These are phyloP conservation scores for Sialis fuliginosa DNA, from an alignment of 2,888 invertebrate species.

Conservation along the genomic window DNA sequence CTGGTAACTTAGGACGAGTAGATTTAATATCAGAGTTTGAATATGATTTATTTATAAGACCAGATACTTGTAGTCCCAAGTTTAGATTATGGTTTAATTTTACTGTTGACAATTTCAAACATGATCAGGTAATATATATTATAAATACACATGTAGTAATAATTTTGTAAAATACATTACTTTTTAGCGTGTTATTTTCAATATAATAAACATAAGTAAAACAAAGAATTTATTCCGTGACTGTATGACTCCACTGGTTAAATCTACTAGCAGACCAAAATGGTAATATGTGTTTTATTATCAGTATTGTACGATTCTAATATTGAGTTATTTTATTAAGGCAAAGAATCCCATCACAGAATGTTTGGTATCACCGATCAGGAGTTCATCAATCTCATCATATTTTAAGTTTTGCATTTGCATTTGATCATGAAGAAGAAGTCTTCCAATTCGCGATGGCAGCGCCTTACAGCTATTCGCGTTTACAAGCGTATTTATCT, in stretches of 20 bases:
- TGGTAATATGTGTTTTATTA: slow-evolving; percentile 41
- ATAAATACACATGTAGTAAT: not conserved
- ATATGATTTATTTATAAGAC: slow-evolving; percentile 89
- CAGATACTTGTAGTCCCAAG: slow-evolving; percentile 90
- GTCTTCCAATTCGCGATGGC: slow-evolving; percentile 88
- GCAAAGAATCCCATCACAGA: slow-evolving; percentile 60
- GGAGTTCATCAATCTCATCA: slow-evolving; percentile 77
- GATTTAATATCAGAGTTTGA: slow-evolving; percentile 87
- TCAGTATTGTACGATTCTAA: not conserved
- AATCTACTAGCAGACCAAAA: slow-evolving; percentile 74
- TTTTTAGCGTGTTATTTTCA: slow-evolving; percentile 82
- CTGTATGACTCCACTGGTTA: slow-evolving; percentile 86
- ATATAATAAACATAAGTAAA: slow-evolving; percentile 92
- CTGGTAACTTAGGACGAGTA: slow-evolving; percentile 90
- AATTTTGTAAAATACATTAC: slow-evolving; percentile 5
- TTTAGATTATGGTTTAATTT: slow-evolving; percentile 96
- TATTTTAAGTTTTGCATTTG: slow-evolving; percentile 83
- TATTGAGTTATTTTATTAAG: slow-evolving; percentile 21
- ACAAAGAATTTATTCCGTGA: slow-evolving; percentile 72
- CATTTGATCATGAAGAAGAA: slow-evolving; percentile 89
- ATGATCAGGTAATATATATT: slow-evolving; percentile 59
- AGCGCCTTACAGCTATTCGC: slow-evolving; percentile 90
- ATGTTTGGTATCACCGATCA: slow-evolving; percentile 87
- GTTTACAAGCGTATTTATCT: slow-evolving; percentile 70
- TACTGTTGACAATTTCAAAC: slow-evolving; percentile 86